phyloP scores from a whole-genome alignment of 2,888 invertebrate species.

The Apamea sordens region DNA sequence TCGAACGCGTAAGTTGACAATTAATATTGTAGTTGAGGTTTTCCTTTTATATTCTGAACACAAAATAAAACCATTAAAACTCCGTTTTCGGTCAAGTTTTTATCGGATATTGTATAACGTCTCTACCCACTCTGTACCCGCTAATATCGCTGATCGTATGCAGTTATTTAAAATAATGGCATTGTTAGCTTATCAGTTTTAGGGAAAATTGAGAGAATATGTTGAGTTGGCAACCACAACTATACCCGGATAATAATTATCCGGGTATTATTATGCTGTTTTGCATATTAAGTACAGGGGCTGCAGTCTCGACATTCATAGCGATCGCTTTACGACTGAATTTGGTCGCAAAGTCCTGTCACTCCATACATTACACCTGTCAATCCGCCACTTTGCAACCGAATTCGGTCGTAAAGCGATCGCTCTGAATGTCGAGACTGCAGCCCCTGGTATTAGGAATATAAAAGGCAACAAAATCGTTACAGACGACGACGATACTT shows the following conservation, averaged over 20 bases:
- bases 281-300: neutral
- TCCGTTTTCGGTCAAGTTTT: neutral
- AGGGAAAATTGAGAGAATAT: constrained; percentile 9
- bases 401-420: too few species aligned
- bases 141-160: neutral
- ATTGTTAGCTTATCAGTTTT: constrained; percentile 18
- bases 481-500: neutral
- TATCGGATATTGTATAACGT: constrained; percentile 1
- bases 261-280: too few species aligned
- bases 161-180: constrained; percentile 15
- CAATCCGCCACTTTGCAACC: too few species aligned
- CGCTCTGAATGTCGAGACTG: too few species aligned
- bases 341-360: too few species aligned
- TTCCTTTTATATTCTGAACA: neutral
- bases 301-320: too few species aligned
- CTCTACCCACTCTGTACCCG: neutral
- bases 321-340: too few species aligned
- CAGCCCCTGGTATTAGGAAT: neutral
- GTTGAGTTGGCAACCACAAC: neutral
- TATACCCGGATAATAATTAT: neutral
- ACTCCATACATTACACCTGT: too few species aligned
- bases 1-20: constrained; percentile 83
- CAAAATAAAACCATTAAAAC: neutral
- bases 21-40: neutral
- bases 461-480: neutral